These are phyloP conservation scores for Polyommatus icarus DNA, from an alignment of 2,888 invertebrate species.

Conservation along the genomic window DNA sequence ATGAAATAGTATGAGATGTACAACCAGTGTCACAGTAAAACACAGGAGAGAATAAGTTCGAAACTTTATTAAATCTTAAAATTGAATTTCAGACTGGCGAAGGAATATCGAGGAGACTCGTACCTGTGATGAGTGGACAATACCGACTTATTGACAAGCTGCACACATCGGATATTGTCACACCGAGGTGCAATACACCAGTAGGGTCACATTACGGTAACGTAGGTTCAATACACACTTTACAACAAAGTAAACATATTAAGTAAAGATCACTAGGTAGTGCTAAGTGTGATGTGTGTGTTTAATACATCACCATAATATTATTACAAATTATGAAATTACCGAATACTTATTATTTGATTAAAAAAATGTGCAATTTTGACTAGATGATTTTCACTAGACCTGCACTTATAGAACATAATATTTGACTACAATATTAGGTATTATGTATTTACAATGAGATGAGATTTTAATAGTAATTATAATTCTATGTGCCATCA, in stretches of 20 bases:
- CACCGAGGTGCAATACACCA: slow-evolving; percentile 12
- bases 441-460: slow-evolving; percentile 20
- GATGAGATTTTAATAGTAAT: neutral
- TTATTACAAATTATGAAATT: neutral
- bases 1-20: neutral
- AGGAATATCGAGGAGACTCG: slow-evolving; percentile 67
- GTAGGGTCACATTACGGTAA: slow-evolving; percentile 13
- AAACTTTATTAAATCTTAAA: slow-evolving; percentile 76
- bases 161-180: neutral
- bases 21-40: slow-evolving; percentile 36
- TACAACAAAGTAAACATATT: slow-evolving; percentile 8
- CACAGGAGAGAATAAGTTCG: slow-evolving; percentile 61
- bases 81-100: slow-evolving; percentile 65
- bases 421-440: slow-evolving; percentile 11
- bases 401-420: slow-evolving; percentile 14
- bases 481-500: neutral
- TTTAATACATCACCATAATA: neutral
- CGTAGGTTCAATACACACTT: slow-evolving; percentile 1
- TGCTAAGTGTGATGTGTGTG: neutral
- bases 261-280: slow-evolving; percentile 8
- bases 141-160: slow-evolving; percentile 36
- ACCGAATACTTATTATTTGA: neutral
- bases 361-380: slow-evolving; percentile 24
- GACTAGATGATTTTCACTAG: slow-evolving; percentile 27
- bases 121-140: slow-evolving; percentile 61